phyloP scores from a whole-genome alignment of 2,888 invertebrate genomes.

The Parthenolecanium corni region DNA sequence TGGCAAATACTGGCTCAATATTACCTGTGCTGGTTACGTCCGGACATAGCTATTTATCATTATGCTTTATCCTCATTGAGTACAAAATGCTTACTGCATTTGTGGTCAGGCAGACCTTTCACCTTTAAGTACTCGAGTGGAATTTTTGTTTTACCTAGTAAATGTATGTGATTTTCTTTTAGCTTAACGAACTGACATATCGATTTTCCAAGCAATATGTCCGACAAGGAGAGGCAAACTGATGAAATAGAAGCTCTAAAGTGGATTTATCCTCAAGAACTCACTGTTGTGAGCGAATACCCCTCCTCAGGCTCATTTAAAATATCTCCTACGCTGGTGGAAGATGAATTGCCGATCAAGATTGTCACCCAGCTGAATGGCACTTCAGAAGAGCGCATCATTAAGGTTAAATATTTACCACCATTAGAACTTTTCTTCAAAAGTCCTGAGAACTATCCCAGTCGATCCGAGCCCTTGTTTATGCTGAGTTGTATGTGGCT shows the following conservation, averaged over 20 bases:
- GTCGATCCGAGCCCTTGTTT: conserved; percentile 10
- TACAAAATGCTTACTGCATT: too few relatives aligned
- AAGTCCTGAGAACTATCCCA: conserved; percentile 13
- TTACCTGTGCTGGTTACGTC: too few relatives aligned
- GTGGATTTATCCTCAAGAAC: conserved; percentile 6
- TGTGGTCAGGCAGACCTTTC: too few relatives aligned
- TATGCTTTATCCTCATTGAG: too few relatives aligned
- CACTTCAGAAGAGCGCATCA: not conserved
- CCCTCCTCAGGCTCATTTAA: conserved; percentile 5
- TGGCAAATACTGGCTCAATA: too few relatives aligned
- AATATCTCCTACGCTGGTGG: not conserved
- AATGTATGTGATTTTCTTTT: too few relatives aligned
- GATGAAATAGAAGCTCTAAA: conserved; percentile 13
- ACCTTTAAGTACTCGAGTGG: too few relatives aligned
- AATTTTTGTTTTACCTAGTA: too few relatives aligned
- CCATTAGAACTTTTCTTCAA: conserved; percentile 11
- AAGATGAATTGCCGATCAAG: not conserved
- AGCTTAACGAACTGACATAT: too few relatives aligned
- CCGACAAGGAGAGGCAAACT: conserved; percentile 11
- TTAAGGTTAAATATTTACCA: conserved; percentile 8
- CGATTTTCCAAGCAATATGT: too few relatives aligned
- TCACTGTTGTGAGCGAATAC: not conserved
- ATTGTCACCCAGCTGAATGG: not conserved
- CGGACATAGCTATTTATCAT: too few relatives aligned
- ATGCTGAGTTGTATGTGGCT: conserved; percentile 17